phyloP scores from a whole-genome alignment of 2,113 vertebrate species.

The Neogobius melanostomus region DNA sequence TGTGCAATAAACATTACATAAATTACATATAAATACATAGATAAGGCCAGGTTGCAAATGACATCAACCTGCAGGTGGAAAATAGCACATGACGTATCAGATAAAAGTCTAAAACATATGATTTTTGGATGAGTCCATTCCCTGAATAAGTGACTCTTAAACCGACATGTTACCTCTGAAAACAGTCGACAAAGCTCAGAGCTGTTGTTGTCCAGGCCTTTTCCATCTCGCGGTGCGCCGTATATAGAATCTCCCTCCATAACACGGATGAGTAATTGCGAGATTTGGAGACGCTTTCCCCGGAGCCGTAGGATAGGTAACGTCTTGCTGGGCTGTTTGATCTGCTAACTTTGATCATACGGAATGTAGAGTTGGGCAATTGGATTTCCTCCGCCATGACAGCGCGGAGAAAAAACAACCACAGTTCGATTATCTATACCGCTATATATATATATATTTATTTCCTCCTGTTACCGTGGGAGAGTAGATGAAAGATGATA shows the following conservation, averaged over 20 bases:
- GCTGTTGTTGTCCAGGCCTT: slow-evolving; percentile 23
- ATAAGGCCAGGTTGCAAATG: too few relatives aligned
- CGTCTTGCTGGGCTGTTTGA: slow-evolving; percentile 56
- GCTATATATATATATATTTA: slow-evolving; percentile 13
- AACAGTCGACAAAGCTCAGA: slow-evolving; percentile 42
- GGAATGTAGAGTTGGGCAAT: slow-evolving; percentile 28
- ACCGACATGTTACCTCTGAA: background rate
- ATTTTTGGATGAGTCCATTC: too few relatives aligned
- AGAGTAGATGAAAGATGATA: slow-evolving; percentile 4
- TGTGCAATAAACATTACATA: too few relatives aligned
- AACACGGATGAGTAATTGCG: slow-evolving; percentile 39
- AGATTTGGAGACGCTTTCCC: slow-evolving; percentile 44
- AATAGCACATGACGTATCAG: too few relatives aligned
- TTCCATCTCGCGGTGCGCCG: slow-evolving; percentile 15
- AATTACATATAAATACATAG: too few relatives aligned
- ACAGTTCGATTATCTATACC: slow-evolving; percentile 17
- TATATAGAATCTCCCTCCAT: slow-evolving; percentile 32
- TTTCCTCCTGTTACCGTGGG: background rate
- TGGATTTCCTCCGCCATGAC: slow-evolving; percentile 25
- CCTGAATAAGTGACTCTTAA: too few relatives aligned
- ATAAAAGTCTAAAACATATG: too few relatives aligned
- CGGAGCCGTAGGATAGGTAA: slow-evolving; percentile 48
- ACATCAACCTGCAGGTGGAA: too few relatives aligned
- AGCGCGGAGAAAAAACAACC: slow-evolving; percentile 21
- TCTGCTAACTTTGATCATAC: slow-evolving; percentile 64